These are phyloP conservation scores for Melanostigma gelatinosum DNA, from an alignment of 2,113 vertebrate species.

Conservation along the genomic window DNA sequence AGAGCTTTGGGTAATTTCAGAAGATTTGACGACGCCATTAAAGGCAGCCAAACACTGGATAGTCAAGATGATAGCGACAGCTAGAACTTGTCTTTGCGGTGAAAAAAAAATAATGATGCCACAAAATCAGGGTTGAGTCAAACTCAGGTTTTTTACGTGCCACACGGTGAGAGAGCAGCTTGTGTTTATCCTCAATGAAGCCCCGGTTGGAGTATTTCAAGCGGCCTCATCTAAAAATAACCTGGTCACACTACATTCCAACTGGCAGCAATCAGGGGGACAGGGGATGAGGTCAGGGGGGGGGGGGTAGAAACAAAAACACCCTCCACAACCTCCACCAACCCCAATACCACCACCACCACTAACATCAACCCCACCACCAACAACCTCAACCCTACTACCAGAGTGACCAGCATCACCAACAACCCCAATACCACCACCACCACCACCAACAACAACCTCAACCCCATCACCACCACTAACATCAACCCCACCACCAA, in stretches of 20 bases:
- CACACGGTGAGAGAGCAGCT: conserved; percentile 76
- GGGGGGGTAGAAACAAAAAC: conserved; percentile 14
- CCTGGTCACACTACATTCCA: conserved; percentile 87
- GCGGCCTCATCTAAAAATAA: conserved; percentile 90
- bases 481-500: background rate
- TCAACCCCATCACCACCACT: background rate
- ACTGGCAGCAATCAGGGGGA: conserved; percentile 69
- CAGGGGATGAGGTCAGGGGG: conserved; percentile 20
- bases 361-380: background rate
- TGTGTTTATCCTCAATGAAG: conserved; percentile 89
- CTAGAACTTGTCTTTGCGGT: background rate
- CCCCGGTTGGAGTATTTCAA: conserved; percentile 83
- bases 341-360: background rate
- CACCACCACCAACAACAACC: background rate
- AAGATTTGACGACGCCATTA: background rate
- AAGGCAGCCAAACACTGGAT: conserved; percentile 13
- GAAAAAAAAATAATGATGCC: background rate
- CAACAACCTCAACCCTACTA: background rate
- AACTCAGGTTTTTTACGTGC: conserved; percentile 64
- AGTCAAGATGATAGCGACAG: background rate
- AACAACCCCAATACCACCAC: background rate
- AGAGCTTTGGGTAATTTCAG: conserved; percentile 48
- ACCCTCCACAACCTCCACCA: conserved; percentile 8
- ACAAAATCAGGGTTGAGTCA: background rate
- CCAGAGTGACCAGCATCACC: background rate